Conservation (phyloP, 2,888 invertebrate genomes). For the Myopa testacea region DNA sequence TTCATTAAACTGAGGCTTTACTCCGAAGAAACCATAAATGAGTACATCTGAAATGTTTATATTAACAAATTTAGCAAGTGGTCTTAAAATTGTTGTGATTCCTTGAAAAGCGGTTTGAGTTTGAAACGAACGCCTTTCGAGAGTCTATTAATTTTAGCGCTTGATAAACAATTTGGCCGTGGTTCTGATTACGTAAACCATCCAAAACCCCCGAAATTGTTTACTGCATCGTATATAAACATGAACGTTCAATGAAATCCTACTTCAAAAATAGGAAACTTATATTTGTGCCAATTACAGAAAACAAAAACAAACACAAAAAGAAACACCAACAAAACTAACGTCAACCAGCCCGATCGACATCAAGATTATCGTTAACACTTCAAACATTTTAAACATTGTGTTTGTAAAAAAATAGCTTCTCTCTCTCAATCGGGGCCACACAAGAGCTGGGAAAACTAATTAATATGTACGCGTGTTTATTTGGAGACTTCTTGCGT, state of each 20-base stretch:
- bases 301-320: background rate
- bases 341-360: background rate
- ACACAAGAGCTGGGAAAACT: slow-evolving; percentile 33
- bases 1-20: background rate
- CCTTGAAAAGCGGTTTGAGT: background rate
- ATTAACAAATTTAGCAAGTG: background rate
- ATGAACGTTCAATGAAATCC: background rate
- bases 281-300: background rate
- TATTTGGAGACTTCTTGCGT: slow-evolving; percentile 29
- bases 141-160: background rate
- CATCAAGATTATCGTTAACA: background rate
- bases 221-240: background rate
- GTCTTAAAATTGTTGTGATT: background rate
- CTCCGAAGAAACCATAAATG: background rate
- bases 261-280: background rate
- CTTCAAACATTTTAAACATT: background rate
- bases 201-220: background rate
- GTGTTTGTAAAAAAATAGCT: background rate
- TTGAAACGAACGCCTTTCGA: background rate
- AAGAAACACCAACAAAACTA: background rate
- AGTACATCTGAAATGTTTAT: background rate
- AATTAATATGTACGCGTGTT: slow-evolving; percentile 27
- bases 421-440: background rate
- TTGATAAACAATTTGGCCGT: background rate
- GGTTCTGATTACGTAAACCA: too few species aligned